phyloP scores from a whole-genome alignment of 2,113 vertebrate species.

The Rhabdornis inornatus region DNA sequence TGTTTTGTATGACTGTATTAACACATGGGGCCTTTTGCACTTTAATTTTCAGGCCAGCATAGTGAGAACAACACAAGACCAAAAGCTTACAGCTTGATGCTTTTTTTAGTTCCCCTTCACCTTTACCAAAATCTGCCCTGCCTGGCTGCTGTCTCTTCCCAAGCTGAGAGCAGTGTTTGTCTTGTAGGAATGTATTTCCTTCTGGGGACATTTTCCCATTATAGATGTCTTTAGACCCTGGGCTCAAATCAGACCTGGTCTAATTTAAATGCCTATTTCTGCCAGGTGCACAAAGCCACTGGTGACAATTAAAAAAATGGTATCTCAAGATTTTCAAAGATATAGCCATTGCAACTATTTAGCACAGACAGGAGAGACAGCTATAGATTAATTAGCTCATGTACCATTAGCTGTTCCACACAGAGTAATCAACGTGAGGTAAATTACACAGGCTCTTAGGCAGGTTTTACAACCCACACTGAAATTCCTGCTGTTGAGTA shows the following conservation, averaged over 20 bases:
- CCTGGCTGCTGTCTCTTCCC: neutral
- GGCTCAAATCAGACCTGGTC: neutral
- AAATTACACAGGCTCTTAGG: constrained; percentile 49
- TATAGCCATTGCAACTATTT: neutral
- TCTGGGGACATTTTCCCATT: neutral
- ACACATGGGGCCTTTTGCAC: neutral
- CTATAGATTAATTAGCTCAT: constrained; percentile 31
- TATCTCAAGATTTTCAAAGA: constrained; percentile 16
- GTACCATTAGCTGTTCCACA: constrained; percentile 22
- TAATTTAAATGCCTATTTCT: neutral
- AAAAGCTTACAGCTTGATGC: neutral
- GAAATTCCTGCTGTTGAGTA: constrained; percentile 14
- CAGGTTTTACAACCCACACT: constrained; percentile 34
- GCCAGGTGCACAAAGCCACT: neutral
- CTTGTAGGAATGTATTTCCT: neutral
- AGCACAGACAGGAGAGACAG: neutral
- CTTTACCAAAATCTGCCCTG: neutral
- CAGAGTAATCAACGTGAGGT: constrained; percentile 43
- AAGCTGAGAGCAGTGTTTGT: neutral
- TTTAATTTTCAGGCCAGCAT: neutral
- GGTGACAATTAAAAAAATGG: neutral
- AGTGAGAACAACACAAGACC: neutral
- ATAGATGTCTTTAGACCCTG: neutral
- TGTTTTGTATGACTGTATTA: neutral
- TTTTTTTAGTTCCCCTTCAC: neutral